These are phyloP conservation scores for Danio albolineatus DNA, from an alignment of 2,797 vertebrate species.

Conservation along the genomic window DNA sequence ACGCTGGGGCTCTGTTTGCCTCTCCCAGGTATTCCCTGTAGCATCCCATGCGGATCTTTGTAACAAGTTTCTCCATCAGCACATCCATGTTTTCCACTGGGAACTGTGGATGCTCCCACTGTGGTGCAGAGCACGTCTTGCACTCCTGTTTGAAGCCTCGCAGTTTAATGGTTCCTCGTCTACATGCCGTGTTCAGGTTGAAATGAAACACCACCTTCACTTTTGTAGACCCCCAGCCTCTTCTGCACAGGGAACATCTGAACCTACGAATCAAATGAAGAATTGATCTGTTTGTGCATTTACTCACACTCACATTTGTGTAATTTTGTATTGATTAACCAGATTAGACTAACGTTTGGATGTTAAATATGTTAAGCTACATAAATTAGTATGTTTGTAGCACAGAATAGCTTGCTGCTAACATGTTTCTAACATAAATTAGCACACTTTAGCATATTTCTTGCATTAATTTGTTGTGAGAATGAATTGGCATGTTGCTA, in stretches of 20 bases:
- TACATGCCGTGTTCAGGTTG: neutral
- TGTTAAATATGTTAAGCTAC: no score
- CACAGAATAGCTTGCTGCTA: no score
- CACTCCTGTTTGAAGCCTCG: constrained; percentile 68
- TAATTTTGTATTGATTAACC: no score
- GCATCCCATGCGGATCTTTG: constrained; percentile 73
- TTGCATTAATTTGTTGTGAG: no score
- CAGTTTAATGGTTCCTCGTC: constrained; percentile 66
- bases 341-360: no score
- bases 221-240: constrained; percentile 71
- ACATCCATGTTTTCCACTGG: constrained; percentile 41
- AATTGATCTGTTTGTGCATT: neutral
- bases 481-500: no score
- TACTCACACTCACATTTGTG: no score
- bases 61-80: constrained; percentile 71
- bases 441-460: no score
- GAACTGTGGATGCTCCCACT: constrained; percentile 62
- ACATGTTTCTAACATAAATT: no score
- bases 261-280: constrained; percentile 64
- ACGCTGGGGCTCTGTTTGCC: rapidly evolving
- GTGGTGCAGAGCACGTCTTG: constrained; percentile 49
- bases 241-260: constrained; percentile 65
- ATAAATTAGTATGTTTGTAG: no score
- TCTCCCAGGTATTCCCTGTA: constrained; percentile 59
- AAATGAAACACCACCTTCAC: constrained; percentile 75